These are phyloP conservation scores for Suricata suricatta DNA, from an alignment of 2,113 vertebrate species.

Conservation along the genomic window DNA sequence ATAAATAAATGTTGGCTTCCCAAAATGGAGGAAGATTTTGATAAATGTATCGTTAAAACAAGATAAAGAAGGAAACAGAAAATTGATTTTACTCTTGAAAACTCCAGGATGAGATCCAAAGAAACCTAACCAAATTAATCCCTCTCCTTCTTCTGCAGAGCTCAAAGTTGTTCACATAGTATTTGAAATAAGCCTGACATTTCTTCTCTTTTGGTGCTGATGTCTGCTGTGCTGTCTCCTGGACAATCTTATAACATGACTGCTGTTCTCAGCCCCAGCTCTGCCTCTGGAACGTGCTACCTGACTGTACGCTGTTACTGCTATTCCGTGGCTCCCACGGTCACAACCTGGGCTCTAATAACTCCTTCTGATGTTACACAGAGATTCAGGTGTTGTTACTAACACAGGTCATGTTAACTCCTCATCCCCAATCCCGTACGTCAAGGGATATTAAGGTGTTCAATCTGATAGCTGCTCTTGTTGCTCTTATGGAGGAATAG, in stretches of 20 bases:
- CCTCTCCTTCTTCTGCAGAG: background rate
- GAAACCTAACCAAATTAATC: background rate
- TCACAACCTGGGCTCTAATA: background rate
- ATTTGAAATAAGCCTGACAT: background rate
- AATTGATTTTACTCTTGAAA: background rate
- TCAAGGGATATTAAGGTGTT: background rate
- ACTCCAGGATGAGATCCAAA: background rate
- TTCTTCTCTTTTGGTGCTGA: background rate
- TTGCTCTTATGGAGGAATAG: background rate
- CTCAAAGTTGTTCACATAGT: background rate
- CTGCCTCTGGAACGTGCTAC: background rate
- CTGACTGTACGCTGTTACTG: background rate
- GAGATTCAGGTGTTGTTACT: background rate
- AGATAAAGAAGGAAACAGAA: background rate
- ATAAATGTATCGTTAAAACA: background rate
- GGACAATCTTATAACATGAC: background rate
- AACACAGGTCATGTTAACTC: background rate
- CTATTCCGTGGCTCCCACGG: fast-evolving
- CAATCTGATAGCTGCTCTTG: background rate
- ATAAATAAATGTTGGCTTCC: background rate
- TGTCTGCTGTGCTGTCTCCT: background rate
- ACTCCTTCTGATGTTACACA: background rate
- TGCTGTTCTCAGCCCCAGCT: background rate
- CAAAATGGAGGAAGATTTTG: background rate
- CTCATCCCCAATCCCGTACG: too few species aligned